Conservation (phyloP, 2,797 vertebrate species). For the Prunella strophiata region DNA sequence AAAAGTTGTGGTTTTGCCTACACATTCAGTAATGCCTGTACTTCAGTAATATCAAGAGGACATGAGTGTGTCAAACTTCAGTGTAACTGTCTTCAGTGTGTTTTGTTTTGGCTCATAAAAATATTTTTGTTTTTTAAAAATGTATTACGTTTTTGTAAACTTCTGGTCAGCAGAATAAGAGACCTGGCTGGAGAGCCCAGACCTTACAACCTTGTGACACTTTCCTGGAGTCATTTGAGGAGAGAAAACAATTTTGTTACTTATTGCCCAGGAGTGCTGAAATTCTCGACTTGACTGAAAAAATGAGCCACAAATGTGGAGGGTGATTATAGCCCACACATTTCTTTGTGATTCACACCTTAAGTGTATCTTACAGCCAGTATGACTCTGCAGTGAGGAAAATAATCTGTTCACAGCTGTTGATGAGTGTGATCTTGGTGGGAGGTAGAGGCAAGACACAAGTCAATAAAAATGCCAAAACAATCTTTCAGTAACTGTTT, state of each 20-base stretch:
- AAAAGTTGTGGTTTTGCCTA: neutral
- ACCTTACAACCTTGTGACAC: neutral
- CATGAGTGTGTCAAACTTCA: neutral
- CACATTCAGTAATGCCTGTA: neutral
- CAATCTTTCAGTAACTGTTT: neutral
- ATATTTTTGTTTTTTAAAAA: neutral
- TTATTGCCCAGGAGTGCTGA: neutral
- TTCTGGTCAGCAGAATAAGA: neutral
- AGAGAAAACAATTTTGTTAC: neutral
- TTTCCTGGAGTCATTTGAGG: neutral
- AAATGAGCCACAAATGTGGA: constrained; percentile 12
- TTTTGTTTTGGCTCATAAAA: neutral
- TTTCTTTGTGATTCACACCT: constrained; percentile 36
- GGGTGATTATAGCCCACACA: constrained; percentile 28
- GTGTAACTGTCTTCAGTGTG: neutral
- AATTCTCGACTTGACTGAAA: constrained; percentile 3
- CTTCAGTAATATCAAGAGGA: neutral
- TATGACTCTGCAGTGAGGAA: neutral
- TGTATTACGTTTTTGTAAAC: neutral
- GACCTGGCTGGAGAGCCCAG: neutral
- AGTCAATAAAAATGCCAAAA: constrained; percentile 5
- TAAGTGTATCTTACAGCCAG: neutral
- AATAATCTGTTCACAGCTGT: neutral
- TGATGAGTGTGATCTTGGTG: constrained; percentile 36
- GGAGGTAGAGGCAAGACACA: neutral